Evolutionary conservation across 2,888 invertebrate species (phyloP).

Genomic region (Hirtodrosophila histrioides): DNA sequence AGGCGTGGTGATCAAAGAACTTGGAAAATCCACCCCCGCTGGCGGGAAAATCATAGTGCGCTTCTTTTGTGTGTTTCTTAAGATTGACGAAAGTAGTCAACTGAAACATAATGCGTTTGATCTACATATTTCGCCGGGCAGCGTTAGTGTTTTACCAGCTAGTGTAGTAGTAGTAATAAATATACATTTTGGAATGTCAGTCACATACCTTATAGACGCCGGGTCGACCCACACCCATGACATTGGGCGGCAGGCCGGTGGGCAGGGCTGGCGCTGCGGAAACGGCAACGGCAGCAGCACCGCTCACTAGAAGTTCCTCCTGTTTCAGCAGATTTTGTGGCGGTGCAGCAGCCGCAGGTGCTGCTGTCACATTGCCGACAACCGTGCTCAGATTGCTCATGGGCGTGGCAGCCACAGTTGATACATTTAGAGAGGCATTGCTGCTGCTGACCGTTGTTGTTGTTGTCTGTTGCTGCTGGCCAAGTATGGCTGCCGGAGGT

Average conservation of each 20-base stretch:
- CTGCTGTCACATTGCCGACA: slow-evolving; percentile 40
- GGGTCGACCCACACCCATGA: slow-evolving; percentile 82
- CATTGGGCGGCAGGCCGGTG: slow-evolving; percentile 75
- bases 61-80: too few species aligned
- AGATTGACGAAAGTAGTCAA: too few species aligned
- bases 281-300: slow-evolving; percentile 47
- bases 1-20: too few species aligned
- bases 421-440: slow-evolving; percentile 62
- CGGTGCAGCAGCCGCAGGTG: slow-evolving; percentile 65
- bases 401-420: slow-evolving; percentile 67
- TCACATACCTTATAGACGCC: slow-evolving; percentile 84
- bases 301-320: slow-evolving; percentile 61
- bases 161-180: too few species aligned
- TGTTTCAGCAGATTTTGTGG: slow-evolving; percentile 74
- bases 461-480: slow-evolving; percentile 56
- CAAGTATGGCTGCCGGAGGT: slow-evolving; percentile 91
- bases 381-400: slow-evolving; percentile 56
- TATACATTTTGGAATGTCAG: too few species aligned
- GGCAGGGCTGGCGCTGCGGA: slow-evolving; percentile 48
- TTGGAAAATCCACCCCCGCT: too few species aligned
- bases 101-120: too few species aligned
- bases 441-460: slow-evolving; percentile 48
- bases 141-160: too few species aligned
- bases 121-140: too few species aligned
- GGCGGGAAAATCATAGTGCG: too few species aligned